These are phyloP conservation scores for Tauraco hartlaubi DNA, from an alignment of 2,797 vertebrate species.

Conservation along the genomic window DNA sequence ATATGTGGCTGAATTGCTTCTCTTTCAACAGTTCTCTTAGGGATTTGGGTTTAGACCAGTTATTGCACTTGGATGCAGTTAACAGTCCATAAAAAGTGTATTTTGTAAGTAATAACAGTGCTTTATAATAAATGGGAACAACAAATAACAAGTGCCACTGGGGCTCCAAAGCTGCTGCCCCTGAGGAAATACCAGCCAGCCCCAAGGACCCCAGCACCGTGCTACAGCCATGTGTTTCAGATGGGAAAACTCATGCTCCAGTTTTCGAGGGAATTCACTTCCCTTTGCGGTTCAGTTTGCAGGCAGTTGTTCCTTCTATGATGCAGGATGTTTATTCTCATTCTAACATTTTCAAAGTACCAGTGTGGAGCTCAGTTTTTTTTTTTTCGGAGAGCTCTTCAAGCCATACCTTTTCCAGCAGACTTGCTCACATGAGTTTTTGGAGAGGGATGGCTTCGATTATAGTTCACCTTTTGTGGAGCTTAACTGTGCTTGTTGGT, in stretches of 20 bases:
- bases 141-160: constrained; percentile 7
- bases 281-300: neutral
- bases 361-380: neutral
- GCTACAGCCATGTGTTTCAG: neutral
- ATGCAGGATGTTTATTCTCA: rapidly evolving
- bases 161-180: neutral
- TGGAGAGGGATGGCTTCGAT: neutral
- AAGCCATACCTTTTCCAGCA: neutral
- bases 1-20: constrained; percentile 31
- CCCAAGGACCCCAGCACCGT: neutral
- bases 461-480: neutral
- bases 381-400: neutral
- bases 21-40: constrained; percentile 36
- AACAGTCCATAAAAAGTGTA: neutral
- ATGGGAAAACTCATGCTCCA: neutral
- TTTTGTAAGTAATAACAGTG: constrained; percentile 27
- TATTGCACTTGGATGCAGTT: constrained; percentile 31
- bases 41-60: constrained; percentile 21
- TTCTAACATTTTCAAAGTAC: neutral
- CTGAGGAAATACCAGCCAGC: neutral
- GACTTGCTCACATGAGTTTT: neutral
- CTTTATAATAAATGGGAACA: constrained; percentile 26
- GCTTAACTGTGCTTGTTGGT: neutral
- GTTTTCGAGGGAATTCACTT: neutral
- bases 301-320: neutral